Evolutionary conservation across 2,888 invertebrate genomes (phyloP), one percentile per base, ranked within the genome.

Genomic region (Scelioninae gen. 1): DNA sequence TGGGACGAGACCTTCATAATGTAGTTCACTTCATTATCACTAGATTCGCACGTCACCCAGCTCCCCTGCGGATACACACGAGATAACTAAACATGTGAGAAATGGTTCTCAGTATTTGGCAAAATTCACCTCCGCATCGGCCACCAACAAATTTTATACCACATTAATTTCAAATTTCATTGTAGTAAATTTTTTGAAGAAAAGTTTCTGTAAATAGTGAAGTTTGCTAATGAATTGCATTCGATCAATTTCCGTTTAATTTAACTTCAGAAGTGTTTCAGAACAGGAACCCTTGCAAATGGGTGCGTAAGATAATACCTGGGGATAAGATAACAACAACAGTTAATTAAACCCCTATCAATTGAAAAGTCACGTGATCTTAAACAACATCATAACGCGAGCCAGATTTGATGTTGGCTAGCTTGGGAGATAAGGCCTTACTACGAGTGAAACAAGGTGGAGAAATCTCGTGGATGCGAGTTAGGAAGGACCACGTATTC

Each of bases 1-100:
- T 45, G 32, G 32, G 7, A 62, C 62, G 16, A 8, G 65, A 78
- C 69, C 69, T 78, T 78, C 63, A 49, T 63, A 65, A 63, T 72
- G 65, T 60, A 47, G 29, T 13, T 65, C 58, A 34, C 40, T 79
- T 79, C 72, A 79, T 79, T 79, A 79, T 72, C 72, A 60, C 65
- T 56, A 65, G 58, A 66, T 72, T 66, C 66, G 60, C 53, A 56
- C 58, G 66, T 79, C 72, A 65, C n/a, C 66, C 32, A 53, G 29
- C 47, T 72, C 71, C 45, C 79, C 45, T 10, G 71, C 16, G 71
- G 65, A 65, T 71, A 71, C 47, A 78, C 71, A 65, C 49, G 56
- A 71, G 78, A 78, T 77, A 77, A 63, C 78, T 40, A 51, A 63
- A 58, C 65, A 49, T 23, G 69, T 63, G 77, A 78, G 69, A 78